Percentiles rank a stretch among this genome's conserved stretches.
Conservation (phyloP, 2,113 vertebrate species). For the Nycticorax nycticorax region DNA sequence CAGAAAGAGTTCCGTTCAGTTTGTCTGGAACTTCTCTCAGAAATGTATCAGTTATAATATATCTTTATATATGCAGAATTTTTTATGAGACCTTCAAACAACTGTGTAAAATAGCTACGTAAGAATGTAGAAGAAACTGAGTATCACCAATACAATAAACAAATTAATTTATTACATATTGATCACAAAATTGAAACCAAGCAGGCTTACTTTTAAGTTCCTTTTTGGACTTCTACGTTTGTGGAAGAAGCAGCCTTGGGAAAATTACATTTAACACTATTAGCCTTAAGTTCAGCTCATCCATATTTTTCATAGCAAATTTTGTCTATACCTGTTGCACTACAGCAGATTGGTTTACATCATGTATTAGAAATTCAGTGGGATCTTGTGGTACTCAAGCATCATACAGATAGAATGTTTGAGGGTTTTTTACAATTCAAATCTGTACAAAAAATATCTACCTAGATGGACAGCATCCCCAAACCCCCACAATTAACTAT, state of each 20-base stretch:
- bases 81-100: background rate
- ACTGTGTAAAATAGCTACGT: background rate
- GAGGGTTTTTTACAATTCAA: background rate
- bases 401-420: background rate
- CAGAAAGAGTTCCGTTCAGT: background rate
- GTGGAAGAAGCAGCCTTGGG: background rate
- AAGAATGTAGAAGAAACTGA: background rate
- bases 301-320: background rate
- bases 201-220: background rate
- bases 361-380: background rate
- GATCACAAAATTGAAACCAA: background rate
- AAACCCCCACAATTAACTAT: background rate
- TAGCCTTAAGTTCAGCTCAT: background rate
- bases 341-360: background rate
- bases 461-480: background rate
- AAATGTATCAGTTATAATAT: background rate
- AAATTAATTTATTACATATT: background rate
- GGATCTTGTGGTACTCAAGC: background rate
- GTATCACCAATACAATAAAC: background rate
- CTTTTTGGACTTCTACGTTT: background rate
- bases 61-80: background rate
- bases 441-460: background rate
- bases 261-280: background rate
- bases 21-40: background rate
- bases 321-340: background rate